Conservation (phyloP, 2,113 vertebrate genomes). For the Echinops telfairi region DNA sequence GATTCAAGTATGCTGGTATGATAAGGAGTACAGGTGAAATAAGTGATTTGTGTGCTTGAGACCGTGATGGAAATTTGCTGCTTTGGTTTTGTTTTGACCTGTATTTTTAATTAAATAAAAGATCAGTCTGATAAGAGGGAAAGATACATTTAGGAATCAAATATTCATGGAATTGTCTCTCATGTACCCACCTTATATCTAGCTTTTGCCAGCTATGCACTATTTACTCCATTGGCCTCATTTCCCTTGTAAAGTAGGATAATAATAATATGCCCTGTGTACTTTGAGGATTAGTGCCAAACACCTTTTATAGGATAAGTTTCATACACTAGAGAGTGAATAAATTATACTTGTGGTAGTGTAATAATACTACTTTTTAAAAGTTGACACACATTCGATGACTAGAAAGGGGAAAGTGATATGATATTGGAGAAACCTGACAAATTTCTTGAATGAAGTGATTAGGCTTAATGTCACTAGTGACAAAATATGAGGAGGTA, state of each 20-base stretch:
- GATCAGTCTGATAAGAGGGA: background rate
- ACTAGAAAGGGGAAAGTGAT: too few species aligned
- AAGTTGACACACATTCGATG: too few species aligned
- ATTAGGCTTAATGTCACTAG: too few species aligned
- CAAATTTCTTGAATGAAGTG: background rate
- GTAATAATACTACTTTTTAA: too few species aligned
- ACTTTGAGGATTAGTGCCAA: too few species aligned
- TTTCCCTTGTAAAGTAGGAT: too few species aligned
- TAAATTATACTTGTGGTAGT: background rate
- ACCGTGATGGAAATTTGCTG: background rate
- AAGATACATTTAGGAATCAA: background rate
- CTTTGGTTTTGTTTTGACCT: background rate
- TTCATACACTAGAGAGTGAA: background rate
- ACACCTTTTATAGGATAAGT: too few species aligned
- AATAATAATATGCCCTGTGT: too few species aligned
- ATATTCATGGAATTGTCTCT: background rate
- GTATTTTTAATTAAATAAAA: constrained; percentile 24
- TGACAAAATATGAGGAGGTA: too few species aligned
- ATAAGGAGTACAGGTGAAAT: constrained; percentile 13
- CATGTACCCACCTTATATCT: background rate
- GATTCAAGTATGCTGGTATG: constrained; percentile 3
- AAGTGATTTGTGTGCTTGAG: background rate
- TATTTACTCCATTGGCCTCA: too few species aligned
- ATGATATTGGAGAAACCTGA: background rate
- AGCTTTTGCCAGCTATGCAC: background rate